These are phyloP conservation scores for Eucera pruinosa DNA, from an alignment of 2,888 invertebrate genomes.

Conservation along the genomic window DNA sequence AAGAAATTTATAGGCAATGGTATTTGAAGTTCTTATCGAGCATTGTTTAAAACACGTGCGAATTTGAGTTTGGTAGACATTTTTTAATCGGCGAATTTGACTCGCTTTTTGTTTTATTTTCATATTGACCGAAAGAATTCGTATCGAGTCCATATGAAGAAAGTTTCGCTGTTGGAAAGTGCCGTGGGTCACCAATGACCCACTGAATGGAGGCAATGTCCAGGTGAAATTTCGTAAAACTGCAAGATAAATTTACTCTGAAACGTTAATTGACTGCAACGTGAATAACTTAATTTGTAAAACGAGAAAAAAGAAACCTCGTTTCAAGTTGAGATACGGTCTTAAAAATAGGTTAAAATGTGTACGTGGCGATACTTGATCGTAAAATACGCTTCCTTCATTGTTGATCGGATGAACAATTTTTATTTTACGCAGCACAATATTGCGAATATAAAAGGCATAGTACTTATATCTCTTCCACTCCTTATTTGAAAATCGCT, in stretches of 20 bases:
- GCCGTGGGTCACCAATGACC: slow-evolving; percentile 1
- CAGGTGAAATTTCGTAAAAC: slow-evolving; percentile 23
- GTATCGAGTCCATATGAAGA: slow-evolving; percentile 3
- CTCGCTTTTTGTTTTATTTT: neutral
- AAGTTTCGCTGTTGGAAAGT: slow-evolving; percentile 27
- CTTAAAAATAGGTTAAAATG: neutral
- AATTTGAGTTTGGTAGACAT: neutral
- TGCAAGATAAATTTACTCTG: neutral
- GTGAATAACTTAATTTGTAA: neutral
- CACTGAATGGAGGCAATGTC: neutral
- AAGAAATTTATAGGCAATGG: no score
- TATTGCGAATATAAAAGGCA: no score
- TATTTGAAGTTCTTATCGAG: neutral
- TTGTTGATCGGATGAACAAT: no score
- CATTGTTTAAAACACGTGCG: neutral
- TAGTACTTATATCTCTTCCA: no score
- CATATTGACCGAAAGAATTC: neutral
- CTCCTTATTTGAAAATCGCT: neutral
- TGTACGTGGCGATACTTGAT: no score
- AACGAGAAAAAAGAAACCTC: slow-evolving; percentile 3
- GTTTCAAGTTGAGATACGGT: neutral
- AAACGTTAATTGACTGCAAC: neutral
- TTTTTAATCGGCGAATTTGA: neutral
- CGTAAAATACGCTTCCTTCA: neutral
- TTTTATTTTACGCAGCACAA: no score